Percentiles rank a stretch among this genome's conserved stretches.
Evolutionary conservation across 2,797 vertebrate genomes (phyloP).

Genomic region (Falco biarmicus): DNA sequence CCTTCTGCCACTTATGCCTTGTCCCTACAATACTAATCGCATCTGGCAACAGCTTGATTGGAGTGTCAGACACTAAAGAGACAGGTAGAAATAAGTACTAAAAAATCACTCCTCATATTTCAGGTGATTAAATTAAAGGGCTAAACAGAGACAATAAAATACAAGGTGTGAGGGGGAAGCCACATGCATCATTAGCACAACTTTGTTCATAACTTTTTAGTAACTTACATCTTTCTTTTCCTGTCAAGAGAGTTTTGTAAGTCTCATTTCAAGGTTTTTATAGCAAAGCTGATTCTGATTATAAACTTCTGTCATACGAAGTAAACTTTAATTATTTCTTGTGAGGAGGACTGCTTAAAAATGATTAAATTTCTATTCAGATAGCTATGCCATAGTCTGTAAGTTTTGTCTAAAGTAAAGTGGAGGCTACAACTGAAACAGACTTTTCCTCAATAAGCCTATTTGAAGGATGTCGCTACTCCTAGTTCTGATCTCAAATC

Average conservation of each 20-base stretch:
- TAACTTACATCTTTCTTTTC: background rate
- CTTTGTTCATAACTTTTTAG: background rate
- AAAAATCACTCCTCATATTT: background rate
- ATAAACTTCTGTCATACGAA: background rate
- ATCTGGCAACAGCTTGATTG: background rate
- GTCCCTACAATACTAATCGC: background rate
- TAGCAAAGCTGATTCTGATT: background rate
- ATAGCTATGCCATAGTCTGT: background rate
- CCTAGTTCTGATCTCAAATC: background rate
- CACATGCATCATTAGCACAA: background rate
- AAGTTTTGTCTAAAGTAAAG: background rate
- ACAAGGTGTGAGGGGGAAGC: background rate
- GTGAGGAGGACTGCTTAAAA: background rate
- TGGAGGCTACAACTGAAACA: background rate
- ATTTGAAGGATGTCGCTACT: background rate
- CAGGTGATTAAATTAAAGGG: background rate
- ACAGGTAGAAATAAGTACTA: background rate
- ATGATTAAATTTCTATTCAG: background rate
- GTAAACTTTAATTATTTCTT: background rate
- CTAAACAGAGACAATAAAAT: background rate
- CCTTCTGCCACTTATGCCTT: background rate
- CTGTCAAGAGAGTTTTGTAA: background rate
- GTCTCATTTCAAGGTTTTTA: background rate
- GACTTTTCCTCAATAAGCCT: background rate
- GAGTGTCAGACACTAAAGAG: background rate